These are phyloP conservation scores for Eumacrocentrus americanus DNA, from an alignment of 2,888 invertebrate genomes.

Conservation along the genomic window DNA sequence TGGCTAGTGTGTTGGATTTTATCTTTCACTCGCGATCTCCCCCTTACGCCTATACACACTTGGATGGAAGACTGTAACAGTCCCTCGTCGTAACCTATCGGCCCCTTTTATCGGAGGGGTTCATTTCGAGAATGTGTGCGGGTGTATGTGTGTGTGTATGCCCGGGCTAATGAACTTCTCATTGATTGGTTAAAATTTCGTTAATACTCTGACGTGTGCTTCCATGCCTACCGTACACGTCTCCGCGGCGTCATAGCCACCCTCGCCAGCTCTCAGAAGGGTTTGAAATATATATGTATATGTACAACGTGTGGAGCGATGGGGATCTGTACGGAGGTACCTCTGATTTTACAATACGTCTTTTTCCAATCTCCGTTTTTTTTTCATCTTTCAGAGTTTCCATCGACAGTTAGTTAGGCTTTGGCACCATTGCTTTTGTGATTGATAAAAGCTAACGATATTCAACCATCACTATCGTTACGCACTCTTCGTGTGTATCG, in stretches of 20 bases:
- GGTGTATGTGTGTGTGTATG: constrained; percentile 36
- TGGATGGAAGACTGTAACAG: constrained; percentile 1
- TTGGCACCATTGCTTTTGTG: background rate
- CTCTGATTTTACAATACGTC: background rate
- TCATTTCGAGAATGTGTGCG: constrained; percentile 11
- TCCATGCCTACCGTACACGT: constrained; percentile 40
- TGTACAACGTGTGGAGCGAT: too few species aligned
- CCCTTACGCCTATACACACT: background rate
- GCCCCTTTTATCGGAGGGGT: constrained; percentile 17
- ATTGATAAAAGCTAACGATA: background rate
- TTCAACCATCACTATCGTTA: background rate
- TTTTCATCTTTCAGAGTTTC: background rate
- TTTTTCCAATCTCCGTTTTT: too few species aligned
- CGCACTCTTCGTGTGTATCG: constrained; percentile 24
- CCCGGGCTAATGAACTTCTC: constrained; percentile 59
- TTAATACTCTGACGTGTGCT: constrained; percentile 58
- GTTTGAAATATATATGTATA: too few species aligned
- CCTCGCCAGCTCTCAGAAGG: constrained; percentile 47
- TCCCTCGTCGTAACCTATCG: too few species aligned
- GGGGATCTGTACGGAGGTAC: constrained; percentile 43
- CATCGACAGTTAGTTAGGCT: background rate
- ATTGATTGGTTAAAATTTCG: constrained; percentile 60
- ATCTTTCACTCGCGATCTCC: constrained; percentile 9
- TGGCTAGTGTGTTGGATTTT: constrained; percentile 6
- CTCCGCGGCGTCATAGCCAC: constrained; percentile 28